These are phyloP conservation scores for Bombyx mori DNA, from an alignment of 1,140 invertebrate genomes.

Conservation along the genomic window DNA sequence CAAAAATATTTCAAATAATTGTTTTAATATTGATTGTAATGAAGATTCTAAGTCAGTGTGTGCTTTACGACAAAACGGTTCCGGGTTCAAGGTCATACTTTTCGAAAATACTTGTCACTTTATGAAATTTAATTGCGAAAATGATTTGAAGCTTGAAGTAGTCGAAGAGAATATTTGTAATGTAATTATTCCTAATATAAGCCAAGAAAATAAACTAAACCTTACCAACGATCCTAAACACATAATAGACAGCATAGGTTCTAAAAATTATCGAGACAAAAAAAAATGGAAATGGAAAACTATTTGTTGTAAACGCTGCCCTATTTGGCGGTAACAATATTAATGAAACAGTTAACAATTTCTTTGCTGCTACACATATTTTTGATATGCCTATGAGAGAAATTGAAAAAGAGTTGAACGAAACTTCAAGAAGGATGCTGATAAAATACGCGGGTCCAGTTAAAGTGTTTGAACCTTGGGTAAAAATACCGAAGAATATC, in stretches of 20 bases:
- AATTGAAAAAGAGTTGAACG: slow-evolving; percentile 17
- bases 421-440: slow-evolving; percentile 27
- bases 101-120: slow-evolving; percentile 35
- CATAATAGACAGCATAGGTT: not conserved
- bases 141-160: slow-evolving; percentile 19
- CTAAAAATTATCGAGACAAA: too few relatives aligned
- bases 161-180: slow-evolving; percentile 42
- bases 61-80: slow-evolving; percentile 31
- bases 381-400: slow-evolving; percentile 41
- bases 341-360: slow-evolving; percentile 42
- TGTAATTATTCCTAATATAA: not conserved
- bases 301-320: slow-evolving; percentile 30
- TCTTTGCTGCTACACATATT: slow-evolving; percentile 47
- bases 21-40: slow-evolving; percentile 2
- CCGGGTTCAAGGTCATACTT: slow-evolving; percentile 36
- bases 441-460: slow-evolving; percentile 34
- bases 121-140: slow-evolving; percentile 30
- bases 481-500: slow-evolving; percentile 32
- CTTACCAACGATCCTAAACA: not conserved
- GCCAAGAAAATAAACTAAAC: not conserved
- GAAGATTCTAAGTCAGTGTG: slow-evolving; percentile 22
- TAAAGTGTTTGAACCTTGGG: slow-evolving; percentile 40
- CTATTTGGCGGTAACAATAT: slow-evolving; percentile 31
- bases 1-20: too few relatives aligned
- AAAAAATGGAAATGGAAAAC: not conserved